Conservation (phyloP, 2,888 invertebrate species). For the Xanthorhoe designata region DNA sequence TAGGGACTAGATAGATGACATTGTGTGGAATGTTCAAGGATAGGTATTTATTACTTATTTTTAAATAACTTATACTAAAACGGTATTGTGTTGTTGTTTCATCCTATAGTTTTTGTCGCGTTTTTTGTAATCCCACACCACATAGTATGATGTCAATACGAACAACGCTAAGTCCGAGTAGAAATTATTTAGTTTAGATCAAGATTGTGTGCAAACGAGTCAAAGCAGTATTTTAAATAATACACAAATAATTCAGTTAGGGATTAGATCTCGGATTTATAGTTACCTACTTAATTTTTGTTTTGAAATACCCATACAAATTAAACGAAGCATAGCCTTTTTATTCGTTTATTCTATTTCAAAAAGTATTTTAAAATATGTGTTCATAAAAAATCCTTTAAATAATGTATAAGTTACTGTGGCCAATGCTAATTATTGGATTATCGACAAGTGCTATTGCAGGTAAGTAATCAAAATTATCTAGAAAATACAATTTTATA, state of each 20-base stretch:
- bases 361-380: background rate
- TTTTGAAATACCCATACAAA: background rate
- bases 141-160: constrained; percentile 28
- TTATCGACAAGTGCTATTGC: constrained; percentile 19
- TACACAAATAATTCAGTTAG: background rate
- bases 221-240: background rate
- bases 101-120: constrained; percentile 29
- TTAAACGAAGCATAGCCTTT: background rate
- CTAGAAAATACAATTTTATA: too few species aligned
- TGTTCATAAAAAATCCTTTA: background rate
- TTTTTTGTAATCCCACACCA: constrained; percentile 26
- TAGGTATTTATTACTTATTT: too few species aligned
- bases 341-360: too few species aligned
- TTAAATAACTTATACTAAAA: constrained; percentile 1
- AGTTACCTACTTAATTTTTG: background rate
- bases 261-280: background rate
- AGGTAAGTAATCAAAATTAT: constrained; percentile 13
- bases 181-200: constrained; percentile 3
- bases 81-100: background rate
- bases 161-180: constrained; percentile 14
- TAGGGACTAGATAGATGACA: too few species aligned
- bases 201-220: background rate
- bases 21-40: too few species aligned
- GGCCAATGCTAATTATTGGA: constrained; percentile 11
- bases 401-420: constrained; percentile 1